These are phyloP conservation scores for Lasiurus borealis DNA, from an alignment of 2,113 vertebrate species.

Conservation along the genomic window DNA sequence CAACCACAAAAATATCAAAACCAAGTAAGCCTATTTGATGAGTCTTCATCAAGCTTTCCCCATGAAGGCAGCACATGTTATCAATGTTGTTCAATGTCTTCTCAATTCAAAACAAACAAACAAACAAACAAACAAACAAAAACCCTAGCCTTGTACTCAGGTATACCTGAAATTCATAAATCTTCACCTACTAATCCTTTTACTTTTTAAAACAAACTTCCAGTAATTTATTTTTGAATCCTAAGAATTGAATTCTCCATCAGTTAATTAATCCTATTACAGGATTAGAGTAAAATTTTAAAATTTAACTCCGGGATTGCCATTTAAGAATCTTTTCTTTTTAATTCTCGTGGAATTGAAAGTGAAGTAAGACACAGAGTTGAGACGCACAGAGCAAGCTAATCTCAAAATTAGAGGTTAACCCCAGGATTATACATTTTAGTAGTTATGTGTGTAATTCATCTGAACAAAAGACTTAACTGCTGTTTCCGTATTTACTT, in stretches of 20 bases:
- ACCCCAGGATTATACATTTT: slow-evolving; percentile 61
- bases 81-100: background rate
- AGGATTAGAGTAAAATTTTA: slow-evolving; percentile 71
- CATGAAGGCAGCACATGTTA: background rate
- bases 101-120: background rate
- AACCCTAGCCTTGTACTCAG: background rate
- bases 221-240: slow-evolving; percentile 41
- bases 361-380: slow-evolving; percentile 56
- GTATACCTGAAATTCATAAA: background rate
- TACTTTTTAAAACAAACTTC: background rate
- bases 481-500: slow-evolving; percentile 50
- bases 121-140: too few relatives aligned
- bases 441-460: slow-evolving; percentile 34
- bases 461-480: slow-evolving; percentile 61
- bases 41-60: background rate
- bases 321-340: slow-evolving; percentile 70
- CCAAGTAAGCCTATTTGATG: background rate
- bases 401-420: slow-evolving; percentile 69
- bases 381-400: slow-evolving; percentile 34
- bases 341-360: slow-evolving; percentile 52
- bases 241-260: slow-evolving; percentile 28
- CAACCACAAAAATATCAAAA: slow-evolving; percentile 29
- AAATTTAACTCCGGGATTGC: slow-evolving; percentile 19
- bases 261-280: slow-evolving; percentile 69
- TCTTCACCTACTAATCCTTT: background rate